Evolutionary conservation across 2,888 invertebrate genomes (phyloP), one percentile per base, ranked within the genome.

Genomic region (Cephus rjabovi): DNA sequence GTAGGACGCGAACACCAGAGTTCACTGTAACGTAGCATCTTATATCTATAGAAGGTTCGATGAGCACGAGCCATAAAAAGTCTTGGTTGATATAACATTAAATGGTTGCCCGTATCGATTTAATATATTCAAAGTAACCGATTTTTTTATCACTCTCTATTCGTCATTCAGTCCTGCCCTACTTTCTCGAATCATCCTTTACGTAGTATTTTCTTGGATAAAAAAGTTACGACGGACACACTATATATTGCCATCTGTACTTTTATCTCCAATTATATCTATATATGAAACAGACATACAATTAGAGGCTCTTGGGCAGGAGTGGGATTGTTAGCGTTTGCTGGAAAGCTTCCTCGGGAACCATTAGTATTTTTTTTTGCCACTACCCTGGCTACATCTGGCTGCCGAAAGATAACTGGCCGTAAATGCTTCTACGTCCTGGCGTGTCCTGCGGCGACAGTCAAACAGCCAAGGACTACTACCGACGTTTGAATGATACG

Each of bases 401-500:
- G 71, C 33, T 34, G 71, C 15, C 71, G 71, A 71, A 71, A 71
- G 71, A 71, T 71, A 71, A 71, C 71, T 34, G 71, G 71, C 33
- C 71, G 31, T 71, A 71, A 71, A 71, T 71, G 71, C 33, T 71
- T 71, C 31, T 56, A 56, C 56, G 33, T 71, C 71, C 34, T 71
- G 71, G 31, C 71, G 71, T 71, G 4, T 71, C 71, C 71, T 71
- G 71, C 71, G 71, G 71, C 71, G 71, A 71, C 71, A 34, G 15
- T 6, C 33, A 34, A 71, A n/a, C 33, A 31, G 12, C 34, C 56
- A 71, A 23, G 71, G 33, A 34, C 71, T 31, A 34, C 12, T 31
- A 4, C 71, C 34, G 71, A 31, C 33, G 71, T 31, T 34, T 34
- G 71, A 71, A 23, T 34, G 71, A 71, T 71, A 71, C 33, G 71